Evolutionary conservation across 2,113 vertebrate species (phyloP), one percentile per base, ranked within the genome.

Genomic region (Regulus satrapa): DNA sequence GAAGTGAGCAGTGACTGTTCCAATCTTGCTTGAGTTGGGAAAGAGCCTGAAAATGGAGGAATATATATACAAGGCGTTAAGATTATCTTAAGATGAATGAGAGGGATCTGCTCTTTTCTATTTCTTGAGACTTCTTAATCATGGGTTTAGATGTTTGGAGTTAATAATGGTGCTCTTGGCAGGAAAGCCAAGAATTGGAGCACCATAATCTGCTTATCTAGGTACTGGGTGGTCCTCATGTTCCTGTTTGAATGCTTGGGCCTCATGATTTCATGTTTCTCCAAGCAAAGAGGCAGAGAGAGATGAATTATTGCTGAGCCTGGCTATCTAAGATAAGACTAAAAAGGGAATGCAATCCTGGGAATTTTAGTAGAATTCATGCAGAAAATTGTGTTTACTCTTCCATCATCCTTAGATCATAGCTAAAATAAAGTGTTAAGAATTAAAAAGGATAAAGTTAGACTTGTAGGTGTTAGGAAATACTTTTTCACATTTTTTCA

Each of bases 161-260:
- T 40, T 74, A 82, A 41, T 79, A 76, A 66, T 4, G 17, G 40
- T 19, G 23, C 31, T 83, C 32, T 95, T 91, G 84, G 80, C 51
- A 62, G 59, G 20, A 94, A 48, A 89, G 34, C 14, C 71, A 75
- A 69, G 41, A 85, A 40, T 38, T 85, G 31, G n/a, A 91, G 13
- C 43, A 64, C 19, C 28, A 69, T 31, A 51, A 92, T 83, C n/a
- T 83, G 23, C 54, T 91, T 89, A 88, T 94, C 72, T 92, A 77
- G 89, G 46, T 66, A 41, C 45, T 58, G 83, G 79, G 83, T 94
- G 91, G 79, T 86, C 80, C 20, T 86, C 32, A 29, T 29, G 10
- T 14, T 88, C 71, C 41, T 61, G 10, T 61, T 48, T 69, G 18
- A 51, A 45, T 62, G 67, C 14, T 55, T 31, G 13, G 29, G 17